phyloP scores from a whole-genome alignment of 2,888 invertebrate species.

The Ennomos fuscantarius region DNA sequence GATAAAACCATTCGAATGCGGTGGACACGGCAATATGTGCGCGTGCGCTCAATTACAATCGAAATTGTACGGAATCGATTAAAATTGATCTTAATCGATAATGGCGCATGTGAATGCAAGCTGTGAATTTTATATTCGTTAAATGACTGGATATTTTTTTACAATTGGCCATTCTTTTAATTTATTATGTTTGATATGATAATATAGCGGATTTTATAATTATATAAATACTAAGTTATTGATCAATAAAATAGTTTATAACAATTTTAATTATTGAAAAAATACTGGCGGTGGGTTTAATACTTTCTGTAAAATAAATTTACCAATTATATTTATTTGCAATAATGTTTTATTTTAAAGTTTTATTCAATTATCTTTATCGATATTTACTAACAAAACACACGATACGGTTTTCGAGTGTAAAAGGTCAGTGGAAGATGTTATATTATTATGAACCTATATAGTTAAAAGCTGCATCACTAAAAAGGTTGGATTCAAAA shows the following conservation, averaged over 20 bases:
- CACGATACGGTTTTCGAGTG: not conserved
- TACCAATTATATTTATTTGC: too few relatives aligned
- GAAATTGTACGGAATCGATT: slow-evolving; percentile 62
- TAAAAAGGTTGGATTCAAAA: slow-evolving; percentile 1
- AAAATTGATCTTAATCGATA: slow-evolving; percentile 74
- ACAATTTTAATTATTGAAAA: too few relatives aligned
- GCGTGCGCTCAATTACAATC: slow-evolving; percentile 73
- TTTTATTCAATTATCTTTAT: not conserved
- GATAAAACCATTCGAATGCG: slow-evolving; percentile 44
- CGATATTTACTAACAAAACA: not conserved
- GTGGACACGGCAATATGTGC: slow-evolving; percentile 46
- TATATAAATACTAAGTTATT: too few relatives aligned
- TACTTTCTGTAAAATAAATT: too few relatives aligned
- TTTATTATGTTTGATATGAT: slow-evolving; percentile 8
- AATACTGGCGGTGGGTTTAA: too few relatives aligned
- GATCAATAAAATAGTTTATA: too few relatives aligned
- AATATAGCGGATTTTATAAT: slow-evolving; percentile 1
- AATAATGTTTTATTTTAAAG: too few relatives aligned
- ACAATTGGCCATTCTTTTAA: slow-evolving; percentile 11
- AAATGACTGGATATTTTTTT: slow-evolving; percentile 29
- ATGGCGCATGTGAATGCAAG: slow-evolving; percentile 67
- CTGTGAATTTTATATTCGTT: slow-evolving; percentile 61
- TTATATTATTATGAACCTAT: not conserved
- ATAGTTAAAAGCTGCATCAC: not conserved
- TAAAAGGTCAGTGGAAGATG: not conserved